Base-by-base conservation (phyloP, 2,113 vertebrate genomes). In the Jaculus jaculus region DNA sequence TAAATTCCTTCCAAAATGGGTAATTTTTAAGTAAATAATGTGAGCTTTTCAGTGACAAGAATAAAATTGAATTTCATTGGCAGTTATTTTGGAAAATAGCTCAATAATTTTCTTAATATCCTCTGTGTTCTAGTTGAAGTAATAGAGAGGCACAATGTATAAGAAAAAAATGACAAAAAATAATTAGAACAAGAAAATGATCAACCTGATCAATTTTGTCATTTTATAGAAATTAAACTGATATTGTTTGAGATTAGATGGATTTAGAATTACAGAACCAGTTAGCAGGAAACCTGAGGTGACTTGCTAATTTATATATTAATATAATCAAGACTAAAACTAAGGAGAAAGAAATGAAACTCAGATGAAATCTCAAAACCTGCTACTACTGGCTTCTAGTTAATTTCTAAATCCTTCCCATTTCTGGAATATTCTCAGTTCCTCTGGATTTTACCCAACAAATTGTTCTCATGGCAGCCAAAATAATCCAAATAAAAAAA, bases 51-150 rank as follows among this genome's bases (percentile, higher is more conserved):
- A 37, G 39, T 66, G 47, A 89, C 1, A 18, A 60, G 65, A 73
- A 28, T 65, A 37, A 61, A 71, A 93, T 10, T 79, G 21, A 84
- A 87, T 91, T 93, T 96, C 20, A 23, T 30, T 65, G 84, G 51
- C 54, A 81, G 75, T 89, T 86, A 69, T 16, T 47, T 61, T 93
- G 63, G 24, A 84, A 96, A 91, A 83, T 90, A 87, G 93, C 84
- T 94, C 73, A 87, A 60, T 66, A 83, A 77, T 84, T 95, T 94
- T 87, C 87, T 77, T 96, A 72, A 90, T 91, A 42, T 93, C 74
- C 32, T 65, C 0, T 47, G 65, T 83, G 17, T 89, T 65, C 80
- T 80, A 54, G 30, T 37, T 77, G 42, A 30, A 84, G 30, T 26
- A 73, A 79, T 13, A 81, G 73, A 88, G 32, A 90, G 23, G 51